A percentile compares a stretch with the other conserved stretches of the same genome.
Evolutionary conservation across 2,888 invertebrate species (phyloP).

Genomic region (Meteorus colon): DNA sequence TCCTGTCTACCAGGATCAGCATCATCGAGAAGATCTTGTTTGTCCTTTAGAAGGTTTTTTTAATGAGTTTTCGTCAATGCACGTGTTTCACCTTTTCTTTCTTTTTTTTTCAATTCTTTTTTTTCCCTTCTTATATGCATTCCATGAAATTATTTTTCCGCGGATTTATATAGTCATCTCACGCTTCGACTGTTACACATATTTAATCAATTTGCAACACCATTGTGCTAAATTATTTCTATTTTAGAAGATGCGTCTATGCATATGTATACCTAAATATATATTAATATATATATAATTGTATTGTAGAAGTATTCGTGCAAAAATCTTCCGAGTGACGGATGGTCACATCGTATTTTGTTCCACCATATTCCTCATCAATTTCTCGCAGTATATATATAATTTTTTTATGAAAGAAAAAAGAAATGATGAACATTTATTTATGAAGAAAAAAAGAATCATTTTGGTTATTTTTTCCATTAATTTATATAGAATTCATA

Average conservation of each 20-base stretch:
- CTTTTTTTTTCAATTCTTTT: not conserved
- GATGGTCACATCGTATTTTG: conserved; percentile 73
- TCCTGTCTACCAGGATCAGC: conserved; percentile 70
- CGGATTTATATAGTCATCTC: conserved; percentile 24
- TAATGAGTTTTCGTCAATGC: conserved; percentile 65
- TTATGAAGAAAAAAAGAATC: too few relatives aligned
- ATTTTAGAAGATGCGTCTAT: conserved; percentile 30
- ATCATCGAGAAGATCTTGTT: conserved; percentile 64
- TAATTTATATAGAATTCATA: too few relatives aligned
- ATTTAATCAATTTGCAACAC: conserved; percentile 57
- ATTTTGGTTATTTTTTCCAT: too few relatives aligned
- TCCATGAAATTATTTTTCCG: conserved; percentile 26
- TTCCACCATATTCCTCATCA: conserved; percentile 70
- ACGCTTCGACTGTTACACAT: conserved; percentile 49
- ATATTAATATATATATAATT: too few relatives aligned
- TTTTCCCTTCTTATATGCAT: not conserved
- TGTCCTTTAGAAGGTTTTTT: conserved; percentile 58
- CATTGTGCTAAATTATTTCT: conserved; percentile 41
- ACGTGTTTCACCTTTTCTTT: conserved; percentile 9
- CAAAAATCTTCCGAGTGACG: conserved; percentile 62
- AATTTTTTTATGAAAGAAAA: conserved; percentile 3
- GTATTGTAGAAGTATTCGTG: conserved; percentile 31
- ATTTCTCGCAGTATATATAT: conserved; percentile 69
- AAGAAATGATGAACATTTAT: not conserved
- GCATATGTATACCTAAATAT: not conserved